Conservation (phyloP, 2,888 invertebrate species). For the Harmothoe impar region DNA sequence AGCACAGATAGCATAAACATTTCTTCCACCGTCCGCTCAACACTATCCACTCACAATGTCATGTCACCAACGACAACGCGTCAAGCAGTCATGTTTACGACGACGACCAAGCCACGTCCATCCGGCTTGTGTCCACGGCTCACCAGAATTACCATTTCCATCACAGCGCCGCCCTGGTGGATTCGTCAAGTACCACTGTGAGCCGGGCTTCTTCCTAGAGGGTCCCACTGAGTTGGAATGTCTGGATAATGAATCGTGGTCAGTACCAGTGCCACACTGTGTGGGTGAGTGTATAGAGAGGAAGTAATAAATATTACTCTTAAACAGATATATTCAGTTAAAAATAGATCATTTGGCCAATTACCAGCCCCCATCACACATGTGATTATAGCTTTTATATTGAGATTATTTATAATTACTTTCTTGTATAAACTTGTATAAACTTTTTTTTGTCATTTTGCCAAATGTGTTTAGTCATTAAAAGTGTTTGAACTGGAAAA, state of each 20-base stretch:
- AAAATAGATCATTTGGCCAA: too few relatives aligned
- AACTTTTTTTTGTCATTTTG: too few relatives aligned
- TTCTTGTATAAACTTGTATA: too few relatives aligned
- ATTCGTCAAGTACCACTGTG: slow-evolving; percentile 27
- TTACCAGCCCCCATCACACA: too few relatives aligned
- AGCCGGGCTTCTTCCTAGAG: slow-evolving; percentile 10
- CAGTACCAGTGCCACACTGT: slow-evolving; percentile 13
- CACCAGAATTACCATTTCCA: not conserved
- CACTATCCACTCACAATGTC: not conserved
- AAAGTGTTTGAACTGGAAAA: too few relatives aligned
- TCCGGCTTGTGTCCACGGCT: not conserved
- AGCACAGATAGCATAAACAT: not conserved
- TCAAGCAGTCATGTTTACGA: not conserved
- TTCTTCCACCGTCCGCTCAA: not conserved
- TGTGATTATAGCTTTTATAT: too few relatives aligned
- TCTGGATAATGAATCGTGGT: slow-evolving; percentile 46
- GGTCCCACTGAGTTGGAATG: slow-evolving; percentile 34
- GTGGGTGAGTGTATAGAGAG: slow-evolving; percentile 46
- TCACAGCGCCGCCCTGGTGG: not conserved
- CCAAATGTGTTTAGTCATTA: too few relatives aligned
- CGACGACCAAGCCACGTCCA: not conserved
- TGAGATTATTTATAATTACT: too few relatives aligned
- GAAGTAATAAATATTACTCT: too few relatives aligned
- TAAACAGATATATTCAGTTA: too few relatives aligned
- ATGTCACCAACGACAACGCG: not conserved